Percentiles rank a stretch among this genome's conserved stretches.
Evolutionary conservation across 2,797 vertebrate species (phyloP).

Genomic region (Tauraco hartlaubi): DNA sequence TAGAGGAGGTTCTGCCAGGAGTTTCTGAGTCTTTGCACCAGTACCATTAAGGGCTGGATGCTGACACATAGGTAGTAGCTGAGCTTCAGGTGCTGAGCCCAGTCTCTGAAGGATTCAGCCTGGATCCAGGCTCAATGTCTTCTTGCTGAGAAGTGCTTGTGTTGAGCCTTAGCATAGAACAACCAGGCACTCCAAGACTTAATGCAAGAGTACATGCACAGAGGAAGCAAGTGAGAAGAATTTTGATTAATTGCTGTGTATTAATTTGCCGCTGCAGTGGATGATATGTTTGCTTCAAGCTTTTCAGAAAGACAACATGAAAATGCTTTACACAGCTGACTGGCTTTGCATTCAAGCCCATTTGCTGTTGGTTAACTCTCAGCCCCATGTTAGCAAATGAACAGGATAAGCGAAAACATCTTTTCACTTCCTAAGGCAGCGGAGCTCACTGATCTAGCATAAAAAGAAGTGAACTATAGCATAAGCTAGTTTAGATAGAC

Average conservation of each 20-base stretch:
- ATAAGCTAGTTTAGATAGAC: neutral
- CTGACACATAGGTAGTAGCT: neutral
- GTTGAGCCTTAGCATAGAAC: neutral
- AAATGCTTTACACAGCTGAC: constrained; percentile 38
- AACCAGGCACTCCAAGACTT: neutral
- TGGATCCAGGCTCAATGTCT: neutral
- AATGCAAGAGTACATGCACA: neutral
- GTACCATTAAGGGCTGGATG: neutral
- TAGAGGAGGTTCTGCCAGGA: neutral
- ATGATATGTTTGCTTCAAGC: neutral
- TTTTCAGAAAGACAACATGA: neutral
- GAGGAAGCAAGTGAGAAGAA: constrained; percentile 8
- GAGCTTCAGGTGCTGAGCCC: neutral
- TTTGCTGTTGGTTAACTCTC: constrained; percentile 24
- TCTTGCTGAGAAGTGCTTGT: neutral
- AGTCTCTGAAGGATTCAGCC: neutral
- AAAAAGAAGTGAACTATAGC: constrained; percentile 2
- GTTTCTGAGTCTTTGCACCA: neutral
- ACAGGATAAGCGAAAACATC: neutral
- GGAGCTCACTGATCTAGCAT: neutral
- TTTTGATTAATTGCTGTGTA: constrained; percentile 53
- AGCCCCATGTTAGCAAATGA: neutral
- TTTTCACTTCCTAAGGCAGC: constrained; percentile 10
- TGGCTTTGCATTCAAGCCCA: neutral
- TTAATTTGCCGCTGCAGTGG: neutral